Base-by-base conservation (phyloP, 2,113 vertebrate species). In the Colistium nudipinnis region DNA sequence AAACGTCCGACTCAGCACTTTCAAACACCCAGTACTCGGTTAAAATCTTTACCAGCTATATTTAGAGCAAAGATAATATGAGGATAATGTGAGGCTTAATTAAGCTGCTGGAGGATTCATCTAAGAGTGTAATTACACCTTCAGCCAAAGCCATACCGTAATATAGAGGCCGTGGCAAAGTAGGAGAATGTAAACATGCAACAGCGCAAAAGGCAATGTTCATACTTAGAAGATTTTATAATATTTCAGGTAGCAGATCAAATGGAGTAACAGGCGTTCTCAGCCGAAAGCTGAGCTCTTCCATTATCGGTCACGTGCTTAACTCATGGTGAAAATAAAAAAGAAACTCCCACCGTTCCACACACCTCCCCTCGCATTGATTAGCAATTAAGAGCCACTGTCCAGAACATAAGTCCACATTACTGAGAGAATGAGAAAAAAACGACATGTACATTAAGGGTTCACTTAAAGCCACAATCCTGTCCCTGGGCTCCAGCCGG, bases 331-430 rank as follows among this genome's bases (percentile, higher is more conserved):
- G 39, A 39, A 52, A 36, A 48, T 16, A 48, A 53, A 36, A 74
- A 57, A 73, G 38, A 27, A 6, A 33, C 16, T 67, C 27, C 35
- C 24, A 67, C 60, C 72, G 57, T 63, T 83, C 55, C 61, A 68
- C 80, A 77, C 55, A 64, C 62, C 55, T 65, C 65, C 62, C 48
- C 24, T 76, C 62, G 44, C 45, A 85, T 70, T 76, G 81, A 91
- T 84, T 84, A 65, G 67, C 78, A 87, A 89, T 90, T 86, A 89
- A 83, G 62, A 53, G 47, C 70, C 62, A 71, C 66, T 81, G 61
- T 75, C 64, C 54, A 72, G 78, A 80, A 52, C 82, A 80, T 73
- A 82, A 81, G 70, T 83, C 82, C 65, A 70, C 80, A 88, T 88
- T 80, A 90, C 78, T 64, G 25, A 22, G 69, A 68, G 78, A 72